A percentile compares a stretch with the other conserved stretches of the same genome.
These are phyloP conservation scores for Abscondita cerata DNA, from an alignment of 2,888 invertebrate species.

Conservation along the genomic window DNA sequence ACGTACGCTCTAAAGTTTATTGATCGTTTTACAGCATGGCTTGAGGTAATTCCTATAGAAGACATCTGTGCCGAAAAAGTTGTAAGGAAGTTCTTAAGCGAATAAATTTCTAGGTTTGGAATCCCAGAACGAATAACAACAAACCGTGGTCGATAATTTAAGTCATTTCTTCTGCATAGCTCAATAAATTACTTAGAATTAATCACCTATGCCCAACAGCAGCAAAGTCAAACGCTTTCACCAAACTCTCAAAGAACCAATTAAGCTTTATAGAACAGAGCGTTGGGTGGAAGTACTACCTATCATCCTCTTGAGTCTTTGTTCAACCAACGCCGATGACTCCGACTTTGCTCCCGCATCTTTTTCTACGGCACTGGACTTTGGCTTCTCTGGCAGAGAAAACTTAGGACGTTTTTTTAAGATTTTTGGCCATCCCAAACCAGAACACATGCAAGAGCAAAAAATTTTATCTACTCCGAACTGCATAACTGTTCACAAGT, in stretches of 20 bases:
- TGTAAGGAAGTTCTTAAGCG: too few species aligned
- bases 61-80: too few species aligned
- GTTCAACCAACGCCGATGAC: neutral
- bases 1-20: too few species aligned
- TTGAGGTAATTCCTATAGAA: too few species aligned
- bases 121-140: too few species aligned
- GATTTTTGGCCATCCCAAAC: neutral
- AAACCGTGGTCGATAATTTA: neutral
- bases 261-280: neutral
- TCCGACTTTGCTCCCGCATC: neutral
- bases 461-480: neutral
- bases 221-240: neutral
- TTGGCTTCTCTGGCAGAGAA: neutral
- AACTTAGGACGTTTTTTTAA: neutral
- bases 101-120: too few species aligned
- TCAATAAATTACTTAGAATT: too few species aligned
- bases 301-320: too few species aligned
- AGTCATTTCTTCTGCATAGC: neutral
- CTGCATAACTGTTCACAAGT: neutral
- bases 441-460: neutral
- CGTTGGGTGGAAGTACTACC: conserved; percentile 3
- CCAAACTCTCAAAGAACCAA: neutral
- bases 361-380: neutral
- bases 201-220: too few species aligned
- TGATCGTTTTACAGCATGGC: too few species aligned